A percentile compares a stretch with the other conserved stretches of the same genome.
phyloP scores from a whole-genome alignment of 2,888 invertebrate species.

The Hemaris fuciformis region DNA sequence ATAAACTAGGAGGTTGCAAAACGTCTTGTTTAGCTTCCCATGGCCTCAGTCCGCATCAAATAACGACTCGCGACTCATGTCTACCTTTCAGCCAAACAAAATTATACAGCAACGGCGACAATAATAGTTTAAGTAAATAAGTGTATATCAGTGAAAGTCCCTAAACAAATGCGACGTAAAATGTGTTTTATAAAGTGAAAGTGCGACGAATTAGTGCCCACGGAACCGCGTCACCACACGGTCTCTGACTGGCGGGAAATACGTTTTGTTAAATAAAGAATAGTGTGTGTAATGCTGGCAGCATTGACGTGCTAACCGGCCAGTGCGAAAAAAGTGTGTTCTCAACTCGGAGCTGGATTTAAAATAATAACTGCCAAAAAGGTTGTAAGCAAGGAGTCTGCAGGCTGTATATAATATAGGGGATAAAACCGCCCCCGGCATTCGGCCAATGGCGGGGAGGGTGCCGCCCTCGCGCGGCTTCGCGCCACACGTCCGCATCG shows the following conservation, averaged over 20 bases:
- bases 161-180: slow-evolving; percentile 50
- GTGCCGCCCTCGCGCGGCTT: slow-evolving; percentile 66
- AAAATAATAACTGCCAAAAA: slow-evolving; percentile 16
- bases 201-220: slow-evolving; percentile 29
- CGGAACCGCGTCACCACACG: not conserved
- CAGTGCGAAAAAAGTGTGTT: not conserved
- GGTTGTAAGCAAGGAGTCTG: slow-evolving; percentile 26
- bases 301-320: not conserved
- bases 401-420: slow-evolving; percentile 31
- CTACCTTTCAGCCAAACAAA: not conserved
- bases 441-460: slow-evolving; percentile 71
- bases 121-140: slow-evolving; percentile 32
- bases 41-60: not conserved
- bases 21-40: not conserved
- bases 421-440: slow-evolving; percentile 57
- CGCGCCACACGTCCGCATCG: slow-evolving; percentile 46
- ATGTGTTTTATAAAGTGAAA: slow-evolving; percentile 52
- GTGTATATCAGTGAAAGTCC: slow-evolving; percentile 39
- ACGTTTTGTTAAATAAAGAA: not conserved
- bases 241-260: not conserved
- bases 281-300: not conserved
- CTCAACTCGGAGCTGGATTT: slow-evolving; percentile 4
- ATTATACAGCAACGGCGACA: slow-evolving; percentile 37
- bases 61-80: not conserved
- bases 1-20: not conserved